Percentiles rank a stretch among this genome's conserved stretches.
Conservation (phyloP, 1,140 invertebrate genomes). For the Drosophila trapezifrons region DNA sequence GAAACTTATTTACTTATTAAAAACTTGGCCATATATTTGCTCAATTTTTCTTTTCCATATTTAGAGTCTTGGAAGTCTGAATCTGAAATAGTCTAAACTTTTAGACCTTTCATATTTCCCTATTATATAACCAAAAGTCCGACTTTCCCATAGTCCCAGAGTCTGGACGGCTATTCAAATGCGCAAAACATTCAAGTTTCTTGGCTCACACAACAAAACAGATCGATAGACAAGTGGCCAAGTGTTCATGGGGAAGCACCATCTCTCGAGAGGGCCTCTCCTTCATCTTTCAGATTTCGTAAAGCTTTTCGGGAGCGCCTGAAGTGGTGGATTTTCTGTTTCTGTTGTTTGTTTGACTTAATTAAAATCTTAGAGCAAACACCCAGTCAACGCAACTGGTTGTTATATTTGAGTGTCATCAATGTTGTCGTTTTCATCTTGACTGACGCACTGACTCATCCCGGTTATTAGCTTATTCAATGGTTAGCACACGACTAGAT, state of each 20-base stretch:
- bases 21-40: too few species aligned
- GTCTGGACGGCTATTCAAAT: slow-evolving; percentile 39
- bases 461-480: slow-evolving; percentile 14
- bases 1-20: neutral
- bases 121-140: neutral
- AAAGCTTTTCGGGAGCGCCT: slow-evolving; percentile 1
- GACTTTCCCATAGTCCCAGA: neutral
- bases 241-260: slow-evolving; percentile 35
- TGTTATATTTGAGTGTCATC: slow-evolving; percentile 48
- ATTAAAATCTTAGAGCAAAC: slow-evolving; percentile 38
- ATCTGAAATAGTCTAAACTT: too few species aligned
- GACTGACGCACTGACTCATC: slow-evolving; percentile 28
- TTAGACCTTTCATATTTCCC: neutral
- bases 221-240: slow-evolving; percentile 53
- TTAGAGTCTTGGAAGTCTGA: too few species aligned
- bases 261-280: slow-evolving; percentile 28
- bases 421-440: slow-evolving; percentile 17
- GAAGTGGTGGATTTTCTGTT: neutral
- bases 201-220: slow-evolving; percentile 39
- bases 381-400: slow-evolving; percentile 43
- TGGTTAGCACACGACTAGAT: slow-evolving; percentile 13
- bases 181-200: slow-evolving; percentile 58
- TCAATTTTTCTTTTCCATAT: too few species aligned
- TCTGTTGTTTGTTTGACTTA: slow-evolving; percentile 44
- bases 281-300: slow-evolving; percentile 40